These are phyloP conservation scores for Cordylochernes scorpioides DNA, from an alignment of 2,888 invertebrate genomes.

Conservation along the genomic window DNA sequence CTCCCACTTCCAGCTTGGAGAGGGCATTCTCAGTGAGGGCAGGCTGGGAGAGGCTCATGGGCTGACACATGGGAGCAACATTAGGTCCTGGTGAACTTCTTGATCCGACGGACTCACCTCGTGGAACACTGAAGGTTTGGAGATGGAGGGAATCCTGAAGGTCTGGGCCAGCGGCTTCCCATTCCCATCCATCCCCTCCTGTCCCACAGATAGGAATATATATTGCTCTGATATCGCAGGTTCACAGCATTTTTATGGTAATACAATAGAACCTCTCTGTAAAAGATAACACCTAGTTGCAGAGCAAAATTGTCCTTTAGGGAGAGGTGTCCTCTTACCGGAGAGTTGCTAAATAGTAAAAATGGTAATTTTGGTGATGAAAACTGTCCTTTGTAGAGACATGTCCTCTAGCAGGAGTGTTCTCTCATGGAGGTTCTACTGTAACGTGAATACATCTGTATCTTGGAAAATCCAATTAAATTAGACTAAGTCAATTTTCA, in stretches of 20 bases:
- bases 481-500: no score
- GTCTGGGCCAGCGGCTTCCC: slow-evolving; percentile 42
- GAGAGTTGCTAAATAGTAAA: no score
- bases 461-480: no score
- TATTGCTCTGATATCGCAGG: neutral
- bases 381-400: no score
- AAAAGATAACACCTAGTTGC: neutral
- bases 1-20: slow-evolving; percentile 60
- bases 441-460: no score
- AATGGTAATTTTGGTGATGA: no score
- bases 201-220: slow-evolving; percentile 3
- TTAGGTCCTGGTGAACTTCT: no score
- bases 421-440: no score
- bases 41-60: slow-evolving; percentile 42
- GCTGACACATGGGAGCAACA: slow-evolving; percentile 28
- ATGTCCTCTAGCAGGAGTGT: no score
- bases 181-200: slow-evolving; percentile 54
- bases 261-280: neutral
- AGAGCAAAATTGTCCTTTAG: no score
- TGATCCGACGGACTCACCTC: slow-evolving; percentile 44
- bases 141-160: slow-evolving; percentile 62
- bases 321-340: no score
- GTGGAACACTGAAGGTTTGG: slow-evolving; percentile 73
- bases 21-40: slow-evolving; percentile 59
- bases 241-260: neutral